Evolutionary conservation across 2,888 invertebrate genomes (phyloP), one percentile per base, ranked within the genome.

Genomic region (Dryomyza anilis): DNA sequence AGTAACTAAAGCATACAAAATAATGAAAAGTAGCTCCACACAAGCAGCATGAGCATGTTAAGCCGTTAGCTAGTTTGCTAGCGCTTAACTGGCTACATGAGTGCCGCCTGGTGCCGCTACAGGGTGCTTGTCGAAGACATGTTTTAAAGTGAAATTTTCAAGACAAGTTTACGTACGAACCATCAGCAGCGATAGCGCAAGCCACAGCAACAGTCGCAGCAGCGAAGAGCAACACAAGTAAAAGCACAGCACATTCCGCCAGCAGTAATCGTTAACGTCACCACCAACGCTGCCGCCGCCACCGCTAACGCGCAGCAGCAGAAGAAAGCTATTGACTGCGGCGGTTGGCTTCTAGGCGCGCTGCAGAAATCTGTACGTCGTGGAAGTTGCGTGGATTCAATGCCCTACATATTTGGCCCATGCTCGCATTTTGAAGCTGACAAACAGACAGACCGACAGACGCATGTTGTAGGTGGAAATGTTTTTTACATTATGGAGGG

Each of bases 351-450:
- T 36, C 36, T 53, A 12, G 33, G 10, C n/a, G 23, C 50, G 19
- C 16, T 53, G 29, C 19, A 30, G 30, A 19, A 23, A 1, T 55
- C 5, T 21, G 36, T 23, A 29, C n/a, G 16, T 16, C 6, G 7
- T 25, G 14, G 53, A n/a, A 30, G 48, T 25, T 14, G 53, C 33
- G 30, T 53, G 53, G 30, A 33, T 21, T 36, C 23, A 23, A 36
- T 36, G 55, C 14, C 55, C 36, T 55, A 55, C 23, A 36, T 57
- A 39, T 45, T 25, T n/a, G n/a, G n/a, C n/a, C n/a, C n/a, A n/a
- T n/a, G n/a, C n/a, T n/a, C n/a, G n/a, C n/a, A n/a, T n/a, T n/a
- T n/a, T n/a, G n/a, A n/a, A n/a, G n/a, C n/a, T n/a, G n/a, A n/a
- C n/a, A n/a, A n/a, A n/a, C n/a, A n/a, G n/a, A n/a, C n/a, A n/a